Conservation (phyloP, 2,888 invertebrate genomes). For the Cybosia mesomella region DNA sequence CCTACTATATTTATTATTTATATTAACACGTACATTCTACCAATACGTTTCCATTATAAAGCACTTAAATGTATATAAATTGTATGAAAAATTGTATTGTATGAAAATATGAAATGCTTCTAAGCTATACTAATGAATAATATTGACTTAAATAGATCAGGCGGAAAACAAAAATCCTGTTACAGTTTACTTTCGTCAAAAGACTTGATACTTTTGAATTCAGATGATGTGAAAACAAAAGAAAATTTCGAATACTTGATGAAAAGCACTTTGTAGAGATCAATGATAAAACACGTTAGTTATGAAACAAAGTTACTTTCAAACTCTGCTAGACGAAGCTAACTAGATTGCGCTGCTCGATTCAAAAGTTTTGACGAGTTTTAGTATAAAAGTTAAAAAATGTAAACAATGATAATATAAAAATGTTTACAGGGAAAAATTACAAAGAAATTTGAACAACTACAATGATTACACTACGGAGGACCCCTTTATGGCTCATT, state of each 20-base stretch:
- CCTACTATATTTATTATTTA: too few relatives aligned
- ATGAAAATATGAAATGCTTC: too few relatives aligned
- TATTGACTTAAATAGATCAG: too few relatives aligned
- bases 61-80: not conserved
- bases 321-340: slow-evolving; percentile 4
- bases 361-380: slow-evolving; percentile 10
- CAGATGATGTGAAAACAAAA: not conserved
- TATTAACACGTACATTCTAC: too few relatives aligned
- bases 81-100: too few relatives aligned
- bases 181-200: not conserved
- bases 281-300: slow-evolving; percentile 5
- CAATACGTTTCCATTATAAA: too few relatives aligned
- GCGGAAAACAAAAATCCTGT: not conserved
- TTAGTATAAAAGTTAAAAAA: not conserved
- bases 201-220: not conserved
- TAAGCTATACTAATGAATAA: not conserved
- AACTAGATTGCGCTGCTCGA: slow-evolving; percentile 2
- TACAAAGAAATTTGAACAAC: not conserved
- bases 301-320: slow-evolving; percentile 6
- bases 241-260: slow-evolving; percentile 1
- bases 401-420: slow-evolving; percentile 3
- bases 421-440: not conserved
- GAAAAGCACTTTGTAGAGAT: not conserved
- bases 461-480: not conserved
- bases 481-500: too few relatives aligned